Conservation (phyloP, 2,113 vertebrate species). For the Ptilorrhoa leucosticta region DNA sequence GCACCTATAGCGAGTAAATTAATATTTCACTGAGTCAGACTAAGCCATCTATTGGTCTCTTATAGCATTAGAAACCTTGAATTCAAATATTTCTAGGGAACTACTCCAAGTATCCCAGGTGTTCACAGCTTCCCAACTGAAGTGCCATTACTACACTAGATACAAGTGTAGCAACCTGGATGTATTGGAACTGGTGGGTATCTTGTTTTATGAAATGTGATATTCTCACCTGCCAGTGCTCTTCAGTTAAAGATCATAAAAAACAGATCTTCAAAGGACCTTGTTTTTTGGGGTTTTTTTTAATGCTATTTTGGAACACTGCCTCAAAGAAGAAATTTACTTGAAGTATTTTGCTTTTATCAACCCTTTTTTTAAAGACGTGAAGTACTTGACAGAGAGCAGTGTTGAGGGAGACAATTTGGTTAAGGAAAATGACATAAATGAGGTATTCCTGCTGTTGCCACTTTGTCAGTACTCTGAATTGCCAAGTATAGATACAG, state of each 20-base stretch:
- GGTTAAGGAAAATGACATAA: conserved; percentile 8
- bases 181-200: neutral
- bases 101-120: neutral
- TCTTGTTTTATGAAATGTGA: neutral
- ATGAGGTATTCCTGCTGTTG: neutral
- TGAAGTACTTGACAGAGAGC: neutral
- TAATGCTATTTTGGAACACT: neutral
- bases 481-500: neutral
- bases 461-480: neutral
- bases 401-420: neutral
- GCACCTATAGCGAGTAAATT: neutral
- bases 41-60: neutral
- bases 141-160: neutral
- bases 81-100: neutral
- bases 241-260: neutral
- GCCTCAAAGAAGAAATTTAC: neutral
- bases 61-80: neutral
- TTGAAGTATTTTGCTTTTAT: neutral
- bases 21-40: neutral
- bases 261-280: neutral
- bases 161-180: neutral
- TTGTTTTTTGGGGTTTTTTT: neutral
- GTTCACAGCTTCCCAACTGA: neutral
- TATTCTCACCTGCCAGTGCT: neutral
- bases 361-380: neutral